Conservation (phyloP, 2,113 vertebrate species). For the Paramormyrops kingsleyae region DNA sequence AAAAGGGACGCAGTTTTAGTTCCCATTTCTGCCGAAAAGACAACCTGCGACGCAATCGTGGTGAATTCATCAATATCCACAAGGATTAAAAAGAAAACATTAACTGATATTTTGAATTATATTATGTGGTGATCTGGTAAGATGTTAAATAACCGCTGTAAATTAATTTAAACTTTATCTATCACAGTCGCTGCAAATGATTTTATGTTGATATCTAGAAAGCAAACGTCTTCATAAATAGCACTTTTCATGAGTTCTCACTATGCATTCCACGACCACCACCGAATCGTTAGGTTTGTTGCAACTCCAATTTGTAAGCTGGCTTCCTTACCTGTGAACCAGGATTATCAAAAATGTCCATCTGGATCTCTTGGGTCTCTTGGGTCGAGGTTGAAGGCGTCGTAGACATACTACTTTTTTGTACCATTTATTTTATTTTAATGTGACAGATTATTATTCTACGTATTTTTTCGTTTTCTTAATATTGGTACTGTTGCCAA, state of each 20-base stretch:
- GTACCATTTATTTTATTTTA: conserved; percentile 81
- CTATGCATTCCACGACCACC: neutral
- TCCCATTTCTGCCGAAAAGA: neutral
- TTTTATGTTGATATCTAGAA: neutral
- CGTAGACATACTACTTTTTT: conserved; percentile 93
- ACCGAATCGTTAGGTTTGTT: neutral
- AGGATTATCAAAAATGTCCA: conserved; percentile 90
- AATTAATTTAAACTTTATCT: neutral
- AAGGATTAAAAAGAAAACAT: neutral
- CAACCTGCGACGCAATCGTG: neutral
- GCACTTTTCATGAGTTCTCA: neutral
- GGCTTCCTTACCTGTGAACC: conserved; percentile 76
- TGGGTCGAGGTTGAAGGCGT: conserved; percentile 89
- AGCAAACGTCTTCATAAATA: neutral
- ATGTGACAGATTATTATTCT: conserved; percentile 36
- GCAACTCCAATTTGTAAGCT: neutral
- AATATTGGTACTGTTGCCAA: neutral
- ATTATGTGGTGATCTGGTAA: neutral
- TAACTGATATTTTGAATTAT: neutral
- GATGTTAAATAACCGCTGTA: neutral
- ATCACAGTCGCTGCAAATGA: neutral
- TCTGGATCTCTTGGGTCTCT: conserved; percentile 96
- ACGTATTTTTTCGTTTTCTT: conserved; percentile 14
- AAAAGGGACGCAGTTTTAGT: neutral
- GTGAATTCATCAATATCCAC: neutral